Evolutionary conservation across 2,797 vertebrate species (phyloP).

Genomic region (Chloroceryle amazona): DNA sequence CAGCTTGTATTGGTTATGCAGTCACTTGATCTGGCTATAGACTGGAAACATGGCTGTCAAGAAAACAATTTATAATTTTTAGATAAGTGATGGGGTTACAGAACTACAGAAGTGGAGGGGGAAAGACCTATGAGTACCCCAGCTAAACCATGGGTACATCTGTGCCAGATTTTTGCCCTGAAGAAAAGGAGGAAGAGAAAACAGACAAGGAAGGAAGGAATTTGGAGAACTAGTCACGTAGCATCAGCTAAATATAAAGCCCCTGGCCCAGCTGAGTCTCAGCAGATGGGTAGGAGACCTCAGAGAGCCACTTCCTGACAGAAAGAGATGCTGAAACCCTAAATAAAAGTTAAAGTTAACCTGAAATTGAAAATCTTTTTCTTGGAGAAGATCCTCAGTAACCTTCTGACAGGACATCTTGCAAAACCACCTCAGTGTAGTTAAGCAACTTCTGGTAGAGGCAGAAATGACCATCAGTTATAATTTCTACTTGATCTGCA

Average conservation of each 20-base stretch:
- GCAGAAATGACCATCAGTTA: background rate
- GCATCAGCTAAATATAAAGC: background rate
- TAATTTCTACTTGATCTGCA: background rate
- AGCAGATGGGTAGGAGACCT: background rate
- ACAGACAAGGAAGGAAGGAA: background rate
- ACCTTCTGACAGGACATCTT: background rate
- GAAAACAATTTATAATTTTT: background rate
- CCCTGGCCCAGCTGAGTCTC: background rate
- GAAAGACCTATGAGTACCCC: background rate
- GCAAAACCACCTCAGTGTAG: background rate
- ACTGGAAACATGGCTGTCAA: background rate
- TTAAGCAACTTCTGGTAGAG: background rate
- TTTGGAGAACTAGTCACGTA: background rate
- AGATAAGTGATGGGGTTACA: background rate
- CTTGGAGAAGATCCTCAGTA: background rate
- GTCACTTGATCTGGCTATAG: background rate
- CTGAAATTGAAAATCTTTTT: background rate
- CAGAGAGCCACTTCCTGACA: background rate
- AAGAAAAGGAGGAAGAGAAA: background rate
- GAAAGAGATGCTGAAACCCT: background rate
- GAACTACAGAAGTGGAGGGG: background rate
- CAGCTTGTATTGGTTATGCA: background rate
- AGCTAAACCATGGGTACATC: background rate
- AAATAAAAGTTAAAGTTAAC: background rate
- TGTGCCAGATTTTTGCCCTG: background rate